Evolutionary conservation across 2,797 vertebrate genomes (phyloP).

Genomic region (Neoniphon sammara): DNA sequence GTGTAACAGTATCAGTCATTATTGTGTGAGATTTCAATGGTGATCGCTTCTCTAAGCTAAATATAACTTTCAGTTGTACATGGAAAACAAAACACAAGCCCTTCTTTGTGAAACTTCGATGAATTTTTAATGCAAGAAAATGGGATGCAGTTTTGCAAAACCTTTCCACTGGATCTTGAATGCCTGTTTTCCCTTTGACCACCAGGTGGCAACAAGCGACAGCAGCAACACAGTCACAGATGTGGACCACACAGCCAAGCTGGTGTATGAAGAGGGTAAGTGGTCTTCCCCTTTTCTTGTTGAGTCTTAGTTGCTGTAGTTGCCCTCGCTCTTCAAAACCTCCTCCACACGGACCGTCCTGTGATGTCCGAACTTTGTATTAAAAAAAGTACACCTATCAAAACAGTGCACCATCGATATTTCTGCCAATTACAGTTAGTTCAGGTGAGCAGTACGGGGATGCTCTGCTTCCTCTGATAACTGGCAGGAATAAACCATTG

Average conservation of each 20-base stretch:
- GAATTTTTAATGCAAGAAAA: neutral
- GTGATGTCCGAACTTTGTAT: neutral
- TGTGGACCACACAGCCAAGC: slow-evolving; percentile 88
- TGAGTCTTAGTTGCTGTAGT: neutral
- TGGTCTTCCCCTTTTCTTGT: slow-evolving; percentile 9
- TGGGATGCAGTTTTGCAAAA: neutral
- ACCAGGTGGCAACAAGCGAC: slow-evolving; percentile 87
- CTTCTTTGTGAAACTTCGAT: neutral
- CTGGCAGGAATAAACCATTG: neutral
- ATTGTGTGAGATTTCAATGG: too few relatives aligned
- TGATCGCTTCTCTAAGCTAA: neutral
- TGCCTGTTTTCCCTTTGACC: slow-evolving; percentile 17
- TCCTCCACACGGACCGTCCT: neutral
- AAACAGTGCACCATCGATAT: neutral
- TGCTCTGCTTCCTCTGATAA: neutral
- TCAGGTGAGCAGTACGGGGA: neutral
- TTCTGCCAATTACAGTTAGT: neutral
- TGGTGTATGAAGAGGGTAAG: slow-evolving; percentile 98
- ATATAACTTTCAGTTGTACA: too few relatives aligned
- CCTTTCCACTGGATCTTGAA: neutral
- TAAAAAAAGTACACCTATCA: neutral
- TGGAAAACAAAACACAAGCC: neutral
- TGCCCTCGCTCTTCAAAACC: neutral
- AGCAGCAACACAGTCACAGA: slow-evolving; percentile 71
- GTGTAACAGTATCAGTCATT: neutral